Evolutionary conservation across 1,140 invertebrate genomes (phyloP), one percentile per base, ranked within the genome.

Genomic region (Eriosoma lanigerum): DNA sequence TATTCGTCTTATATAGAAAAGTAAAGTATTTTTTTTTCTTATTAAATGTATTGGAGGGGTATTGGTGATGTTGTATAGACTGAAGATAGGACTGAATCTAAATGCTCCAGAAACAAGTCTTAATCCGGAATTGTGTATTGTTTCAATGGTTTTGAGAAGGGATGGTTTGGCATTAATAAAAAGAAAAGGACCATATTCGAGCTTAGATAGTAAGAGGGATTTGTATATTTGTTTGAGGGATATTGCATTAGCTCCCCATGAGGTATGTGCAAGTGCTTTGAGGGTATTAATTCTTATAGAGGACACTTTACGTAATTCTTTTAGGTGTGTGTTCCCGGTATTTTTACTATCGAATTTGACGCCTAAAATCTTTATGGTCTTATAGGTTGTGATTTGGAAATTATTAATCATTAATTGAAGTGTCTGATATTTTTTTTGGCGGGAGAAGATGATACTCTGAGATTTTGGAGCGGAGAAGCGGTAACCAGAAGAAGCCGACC

Each of bases 71-170:
- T 58, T 60, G 58, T n/a, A 15, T 3, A 80, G n/a, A n/a, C 52
- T 32, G 56, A 4, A 5, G 15, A 80, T 48, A 8, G 76, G 58
- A 13, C 52, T 80, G 0, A 58, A 58, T 26, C 76, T 6, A n/a
- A 80, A 80, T 46, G 60, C 76, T 4, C 76, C 76, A 5, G 76
- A 58, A 19, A 15, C 58, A 46, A 80, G 24, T 64, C 58, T 60
- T 9, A 80, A 12, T n/a, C 76, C 29, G 0, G 9, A 9, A 24
- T 80, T 80, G 26, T 80, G 76, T 32, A 80, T 9, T 0, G 58
- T 44, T 0, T 80, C 58, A n/a, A 80, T 29, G 13, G n/a, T 56
- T 4, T 64, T 80, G 9, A 80, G 38, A 1, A 2, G 19, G 1
- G 38, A 38, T 48, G 19, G 29, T 21, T 38, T 58, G 1, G 76